Evolutionary conservation across 2,888 invertebrate species (phyloP).

Genomic region (Dione juno): DNA sequence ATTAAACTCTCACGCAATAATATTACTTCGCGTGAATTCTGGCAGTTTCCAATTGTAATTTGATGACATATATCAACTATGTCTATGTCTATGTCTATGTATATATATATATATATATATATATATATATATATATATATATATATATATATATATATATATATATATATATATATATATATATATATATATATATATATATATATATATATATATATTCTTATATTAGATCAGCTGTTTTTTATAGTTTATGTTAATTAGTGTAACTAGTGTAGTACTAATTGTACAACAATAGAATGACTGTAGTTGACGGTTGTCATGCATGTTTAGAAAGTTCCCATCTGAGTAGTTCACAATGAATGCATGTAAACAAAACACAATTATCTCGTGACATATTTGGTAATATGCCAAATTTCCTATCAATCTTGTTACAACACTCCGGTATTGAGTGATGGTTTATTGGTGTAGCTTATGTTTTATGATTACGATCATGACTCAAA

Average conservation of each 20-base stretch:
- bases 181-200: no score
- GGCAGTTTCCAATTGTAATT: not conserved
- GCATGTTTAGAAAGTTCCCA: not conserved
- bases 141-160: no score
- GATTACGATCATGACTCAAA: slow-evolving; percentile 17
- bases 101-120: no score
- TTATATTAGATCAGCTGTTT: no score
- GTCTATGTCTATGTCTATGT: not conserved
- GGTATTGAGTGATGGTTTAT: slow-evolving; percentile 32
- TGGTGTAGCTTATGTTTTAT: slow-evolving; percentile 10
- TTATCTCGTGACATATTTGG: slow-evolving; percentile 40
- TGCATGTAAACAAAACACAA: slow-evolving; percentile 37
- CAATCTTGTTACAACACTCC: slow-evolving; percentile 28
- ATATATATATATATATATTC: no score
- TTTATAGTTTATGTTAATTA: no score
- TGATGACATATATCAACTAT: not conserved
- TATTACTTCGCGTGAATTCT: not conserved
- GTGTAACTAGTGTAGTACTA: no score
- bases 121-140: no score
- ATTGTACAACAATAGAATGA: not conserved
- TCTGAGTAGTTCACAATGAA: slow-evolving; percentile 1
- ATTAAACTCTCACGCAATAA: not conserved
- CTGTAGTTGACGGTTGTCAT: not conserved
- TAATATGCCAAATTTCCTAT: slow-evolving; percentile 36
- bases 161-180: no score